Evolutionary conservation across 2,888 invertebrate genomes (phyloP).

Genomic region (Pyralis farinalis): DNA sequence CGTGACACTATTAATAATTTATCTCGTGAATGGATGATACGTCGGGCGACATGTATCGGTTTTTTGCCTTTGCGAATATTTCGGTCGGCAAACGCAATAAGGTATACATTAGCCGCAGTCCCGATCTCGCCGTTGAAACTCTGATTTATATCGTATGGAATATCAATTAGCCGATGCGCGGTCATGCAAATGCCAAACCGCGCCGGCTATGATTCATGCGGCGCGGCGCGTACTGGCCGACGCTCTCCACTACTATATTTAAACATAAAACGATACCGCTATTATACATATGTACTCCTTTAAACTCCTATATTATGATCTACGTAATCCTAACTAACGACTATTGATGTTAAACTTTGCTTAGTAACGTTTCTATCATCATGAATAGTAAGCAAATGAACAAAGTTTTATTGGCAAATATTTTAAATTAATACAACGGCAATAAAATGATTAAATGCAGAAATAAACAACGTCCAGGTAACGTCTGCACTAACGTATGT

Average conservation of each 20-base stretch:
- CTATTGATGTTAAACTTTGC: no score
- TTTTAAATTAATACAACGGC: no score
- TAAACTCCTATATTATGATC: no score
- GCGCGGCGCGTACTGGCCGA: slow-evolving; percentile 20
- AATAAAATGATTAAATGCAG: slow-evolving; percentile 40
- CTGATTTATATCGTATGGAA: slow-evolving; percentile 63
- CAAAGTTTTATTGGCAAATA: no score
- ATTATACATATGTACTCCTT: neutral
- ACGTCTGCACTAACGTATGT: no score
- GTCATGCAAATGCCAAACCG: slow-evolving; percentile 62
- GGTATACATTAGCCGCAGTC: slow-evolving; percentile 35
- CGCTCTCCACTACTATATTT: slow-evolving; percentile 36
- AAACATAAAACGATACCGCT: slow-evolving; percentile 28
- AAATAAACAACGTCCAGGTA: slow-evolving; percentile 41
- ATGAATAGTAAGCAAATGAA: no score
- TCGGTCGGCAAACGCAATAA: slow-evolving; percentile 16
- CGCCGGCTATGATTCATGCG: slow-evolving; percentile 57
- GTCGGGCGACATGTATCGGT: slow-evolving; percentile 25
- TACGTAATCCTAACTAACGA: no score
- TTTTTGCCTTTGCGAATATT: slow-evolving; percentile 16
- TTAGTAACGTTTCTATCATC: no score
- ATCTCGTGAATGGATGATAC: slow-evolving; percentile 37
- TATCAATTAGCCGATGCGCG: slow-evolving; percentile 59
- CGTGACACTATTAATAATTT: slow-evolving; percentile 55
- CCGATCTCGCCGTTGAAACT: slow-evolving; percentile 27